These are phyloP conservation scores for Tarsius wallacei DNA, from an alignment of 2,797 vertebrate species.

Conservation along the genomic window DNA sequence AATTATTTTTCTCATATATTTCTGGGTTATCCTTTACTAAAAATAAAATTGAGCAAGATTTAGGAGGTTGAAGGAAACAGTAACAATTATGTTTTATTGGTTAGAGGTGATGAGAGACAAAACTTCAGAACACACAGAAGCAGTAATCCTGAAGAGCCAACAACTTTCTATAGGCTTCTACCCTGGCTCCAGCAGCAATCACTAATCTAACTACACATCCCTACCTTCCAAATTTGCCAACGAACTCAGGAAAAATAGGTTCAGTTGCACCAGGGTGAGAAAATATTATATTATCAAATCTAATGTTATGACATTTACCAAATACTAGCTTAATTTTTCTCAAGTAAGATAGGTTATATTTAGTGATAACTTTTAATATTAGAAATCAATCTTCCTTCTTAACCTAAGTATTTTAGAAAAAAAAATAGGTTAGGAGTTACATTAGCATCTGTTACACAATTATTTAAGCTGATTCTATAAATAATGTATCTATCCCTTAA, in stretches of 20 bases:
- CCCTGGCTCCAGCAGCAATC: neutral
- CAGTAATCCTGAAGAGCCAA: neutral
- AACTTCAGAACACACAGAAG: neutral
- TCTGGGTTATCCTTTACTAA: neutral
- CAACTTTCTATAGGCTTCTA: neutral
- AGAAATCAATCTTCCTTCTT: neutral
- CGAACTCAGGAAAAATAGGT: neutral
- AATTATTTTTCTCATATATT: neutral
- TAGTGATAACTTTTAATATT: neutral
- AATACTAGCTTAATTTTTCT: neutral
- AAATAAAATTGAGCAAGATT: neutral
- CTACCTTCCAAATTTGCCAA: neutral
- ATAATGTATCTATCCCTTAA: neutral
- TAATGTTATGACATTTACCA: neutral
- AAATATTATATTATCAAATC: neutral
- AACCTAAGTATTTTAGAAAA: neutral
- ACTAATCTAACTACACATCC: fast-evolving
- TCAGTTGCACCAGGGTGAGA: neutral
- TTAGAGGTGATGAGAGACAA: neutral
- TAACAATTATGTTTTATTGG: neutral
- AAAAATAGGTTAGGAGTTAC: neutral
- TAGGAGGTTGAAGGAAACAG: neutral
- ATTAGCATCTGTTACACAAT: neutral
- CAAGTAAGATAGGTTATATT: neutral
- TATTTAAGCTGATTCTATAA: neutral